Conservation (phyloP, 2,888 invertebrate genomes). For the Habroteleia sp. region DNA sequence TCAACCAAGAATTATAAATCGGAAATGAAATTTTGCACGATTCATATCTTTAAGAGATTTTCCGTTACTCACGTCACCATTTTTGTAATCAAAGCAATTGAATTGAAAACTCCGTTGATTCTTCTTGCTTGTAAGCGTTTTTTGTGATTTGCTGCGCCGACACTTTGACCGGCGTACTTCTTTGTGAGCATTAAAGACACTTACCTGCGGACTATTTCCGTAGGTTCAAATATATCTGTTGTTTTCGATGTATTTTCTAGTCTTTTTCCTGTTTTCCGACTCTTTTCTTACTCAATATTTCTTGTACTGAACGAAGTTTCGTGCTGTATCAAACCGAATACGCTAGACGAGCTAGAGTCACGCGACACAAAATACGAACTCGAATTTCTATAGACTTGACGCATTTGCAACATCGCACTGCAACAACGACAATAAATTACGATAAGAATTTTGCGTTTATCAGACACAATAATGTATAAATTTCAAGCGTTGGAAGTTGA, state of each 20-base stretch:
- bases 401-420: constrained; percentile 19
- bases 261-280: constrained; percentile 2
- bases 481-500: constrained; percentile 37
- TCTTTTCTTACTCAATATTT: constrained; percentile 26
- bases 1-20: neutral
- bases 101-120: constrained; percentile 41
- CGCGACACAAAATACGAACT: constrained; percentile 45
- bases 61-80: constrained; percentile 43
- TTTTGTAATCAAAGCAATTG: constrained; percentile 52
- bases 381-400: constrained; percentile 54
- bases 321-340: constrained; percentile 47
- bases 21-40: neutral
- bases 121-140: constrained; percentile 57
- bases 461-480: constrained; percentile 46
- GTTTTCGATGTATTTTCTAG: constrained; percentile 56
- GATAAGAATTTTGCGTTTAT: constrained; percentile 49
- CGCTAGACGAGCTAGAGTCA: constrained; percentile 40
- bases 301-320: constrained; percentile 16
- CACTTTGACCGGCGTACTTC: constrained; percentile 39
- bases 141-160: constrained; percentile 58
- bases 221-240: constrained; percentile 44
- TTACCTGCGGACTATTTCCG: constrained; percentile 56
- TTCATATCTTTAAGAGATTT: constrained; percentile 22
- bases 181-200: constrained; percentile 46
- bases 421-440: constrained; percentile 45